phyloP scores from a whole-genome alignment of 2,797 vertebrate species.

The Danio kyathit region DNA sequence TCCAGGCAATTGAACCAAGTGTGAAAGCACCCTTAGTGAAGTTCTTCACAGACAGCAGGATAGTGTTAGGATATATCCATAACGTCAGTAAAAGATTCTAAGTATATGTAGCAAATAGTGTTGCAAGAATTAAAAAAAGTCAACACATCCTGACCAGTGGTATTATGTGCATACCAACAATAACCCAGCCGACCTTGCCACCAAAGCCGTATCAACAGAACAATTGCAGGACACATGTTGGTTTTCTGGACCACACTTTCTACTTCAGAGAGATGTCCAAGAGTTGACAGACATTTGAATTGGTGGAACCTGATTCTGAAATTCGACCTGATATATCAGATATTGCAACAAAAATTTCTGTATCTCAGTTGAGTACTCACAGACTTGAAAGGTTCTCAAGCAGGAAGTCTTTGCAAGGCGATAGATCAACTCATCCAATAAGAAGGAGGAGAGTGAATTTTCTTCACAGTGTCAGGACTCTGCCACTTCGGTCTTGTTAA shows the following conservation, averaged over 20 bases:
- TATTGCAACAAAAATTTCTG: background rate
- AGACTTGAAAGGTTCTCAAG: constrained; percentile 6
- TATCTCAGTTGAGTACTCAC: background rate
- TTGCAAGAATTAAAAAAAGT: background rate
- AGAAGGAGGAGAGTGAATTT: too few species aligned
- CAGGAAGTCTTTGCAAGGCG: background rate
- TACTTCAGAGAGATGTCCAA: background rate
- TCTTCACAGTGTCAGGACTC: too few species aligned
- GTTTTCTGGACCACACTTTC: background rate
- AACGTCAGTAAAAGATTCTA: background rate
- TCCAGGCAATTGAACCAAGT: too few species aligned
- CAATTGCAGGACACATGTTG: background rate
- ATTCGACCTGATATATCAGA: background rate
- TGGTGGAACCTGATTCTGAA: background rate
- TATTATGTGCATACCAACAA: background rate
- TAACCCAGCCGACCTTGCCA: background rate
- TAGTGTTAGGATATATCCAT: too few species aligned
- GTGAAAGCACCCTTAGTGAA: too few species aligned
- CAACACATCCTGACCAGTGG: background rate
- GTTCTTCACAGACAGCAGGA: too few species aligned
- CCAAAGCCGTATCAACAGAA: background rate
- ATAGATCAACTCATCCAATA: background rate
- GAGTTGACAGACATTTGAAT: background rate
- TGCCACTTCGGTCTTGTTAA: too few species aligned
- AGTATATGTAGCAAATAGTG: background rate